A percentile compares a stretch with the other conserved stretches of the same genome.
These are phyloP conservation scores for Boloria euphrosyne DNA, from an alignment of 2,888 invertebrate genomes.

Conservation along the genomic window DNA sequence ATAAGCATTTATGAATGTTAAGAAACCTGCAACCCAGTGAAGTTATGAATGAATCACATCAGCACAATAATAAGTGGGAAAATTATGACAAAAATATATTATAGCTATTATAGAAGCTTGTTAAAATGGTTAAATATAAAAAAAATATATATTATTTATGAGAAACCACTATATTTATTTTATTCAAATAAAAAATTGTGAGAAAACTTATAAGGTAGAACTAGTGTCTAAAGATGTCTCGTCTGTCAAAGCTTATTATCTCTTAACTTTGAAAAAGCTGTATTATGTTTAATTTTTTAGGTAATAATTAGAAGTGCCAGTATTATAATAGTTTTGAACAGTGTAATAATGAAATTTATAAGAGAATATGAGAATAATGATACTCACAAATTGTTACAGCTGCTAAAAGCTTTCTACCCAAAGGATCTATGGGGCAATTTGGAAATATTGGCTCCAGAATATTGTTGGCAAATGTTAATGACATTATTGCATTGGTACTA, in stretches of 20 bases:
- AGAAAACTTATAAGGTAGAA: no score
- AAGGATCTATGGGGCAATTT: conserved; percentile 86
- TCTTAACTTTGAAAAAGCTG: no score
- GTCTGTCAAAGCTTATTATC: no score
- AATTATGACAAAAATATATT: not conserved
- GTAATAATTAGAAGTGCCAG: no score
- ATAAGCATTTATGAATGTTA: conserved; percentile 94
- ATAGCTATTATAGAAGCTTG: not conserved
- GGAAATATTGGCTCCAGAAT: conserved; percentile 94
- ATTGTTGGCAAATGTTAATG: conserved; percentile 96
- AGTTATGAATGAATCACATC: not conserved
- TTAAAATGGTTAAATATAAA: no score
- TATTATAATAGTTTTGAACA: no score
- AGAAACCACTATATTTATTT: no score
- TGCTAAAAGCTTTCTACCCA: conserved; percentile 88
- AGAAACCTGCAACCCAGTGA: conserved; percentile 83
- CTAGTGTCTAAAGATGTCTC: no score
- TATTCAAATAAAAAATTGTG: no score
- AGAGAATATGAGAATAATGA: conserved; percentile 9
- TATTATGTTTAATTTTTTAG: no score
- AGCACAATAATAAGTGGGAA: not conserved
- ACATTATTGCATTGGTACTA: conserved; percentile 98
- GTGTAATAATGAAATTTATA: no score
- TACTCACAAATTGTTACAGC: conserved; percentile 91
- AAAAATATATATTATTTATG: no score